A percentile compares a stretch with the other conserved stretches of the same genome.
phyloP scores from a whole-genome alignment of 2,113 vertebrate genomes.

The Rhynchomys soricoides region DNA sequence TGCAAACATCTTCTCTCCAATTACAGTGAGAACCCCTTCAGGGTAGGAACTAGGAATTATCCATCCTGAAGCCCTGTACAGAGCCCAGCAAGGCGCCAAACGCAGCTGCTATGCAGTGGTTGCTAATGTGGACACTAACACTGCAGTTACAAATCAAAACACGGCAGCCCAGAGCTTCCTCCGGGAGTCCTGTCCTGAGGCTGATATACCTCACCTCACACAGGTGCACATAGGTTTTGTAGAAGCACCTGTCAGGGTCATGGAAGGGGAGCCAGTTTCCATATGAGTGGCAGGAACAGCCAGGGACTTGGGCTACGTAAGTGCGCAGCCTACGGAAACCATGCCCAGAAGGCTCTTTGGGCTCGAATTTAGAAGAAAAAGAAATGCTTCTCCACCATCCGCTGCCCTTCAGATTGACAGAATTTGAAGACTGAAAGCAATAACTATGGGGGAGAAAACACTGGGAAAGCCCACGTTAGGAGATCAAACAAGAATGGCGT shows the following conservation, averaged over 20 bases:
- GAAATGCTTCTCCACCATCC: background rate
- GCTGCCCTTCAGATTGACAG: background rate
- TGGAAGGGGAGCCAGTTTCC: no score
- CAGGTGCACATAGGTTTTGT: rapidly evolving
- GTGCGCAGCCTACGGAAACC: rapidly evolving
- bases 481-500: background rate
- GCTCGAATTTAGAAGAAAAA: background rate
- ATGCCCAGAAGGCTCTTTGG: background rate
- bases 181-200: background rate
- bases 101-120: background rate
- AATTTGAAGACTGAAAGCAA: background rate
- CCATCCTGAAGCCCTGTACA: background rate
- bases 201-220: background rate
- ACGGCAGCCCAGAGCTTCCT: background rate
- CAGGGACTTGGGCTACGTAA: background rate
- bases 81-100: background rate
- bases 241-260: background rate
- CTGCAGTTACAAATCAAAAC: background rate
- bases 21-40: background rate
- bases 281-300: background rate
- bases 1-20: background rate
- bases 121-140: background rate
- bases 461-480: background rate
- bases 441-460: background rate
- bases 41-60: background rate